Percentiles rank a stretch among this genome's conserved stretches.
phyloP scores from a whole-genome alignment of 2,888 invertebrate species.

The Philereme vetulata region DNA sequence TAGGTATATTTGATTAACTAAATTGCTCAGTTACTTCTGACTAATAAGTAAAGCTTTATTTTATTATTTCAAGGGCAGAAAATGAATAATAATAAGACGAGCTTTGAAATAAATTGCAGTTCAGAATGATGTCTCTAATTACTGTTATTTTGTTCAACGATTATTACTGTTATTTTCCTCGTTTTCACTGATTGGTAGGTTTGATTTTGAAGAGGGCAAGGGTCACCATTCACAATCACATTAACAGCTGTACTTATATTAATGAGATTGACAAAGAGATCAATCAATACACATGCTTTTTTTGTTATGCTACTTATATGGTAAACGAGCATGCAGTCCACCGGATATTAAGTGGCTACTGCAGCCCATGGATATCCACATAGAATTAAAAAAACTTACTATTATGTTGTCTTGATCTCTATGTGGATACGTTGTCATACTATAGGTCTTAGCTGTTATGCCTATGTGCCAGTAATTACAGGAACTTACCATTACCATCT shows the following conservation, averaged over 20 bases:
- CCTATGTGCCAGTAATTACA: no score
- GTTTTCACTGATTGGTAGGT: background rate
- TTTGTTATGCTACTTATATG: no score
- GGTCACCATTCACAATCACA: background rate
- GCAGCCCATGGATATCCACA: no score
- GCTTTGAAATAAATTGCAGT: slow-evolving; percentile 6
- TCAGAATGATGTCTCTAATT: slow-evolving; percentile 1
- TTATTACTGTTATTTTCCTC: background rate
- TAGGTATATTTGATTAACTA: background rate
- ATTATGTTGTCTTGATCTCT: no score
- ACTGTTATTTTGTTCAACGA: background rate
- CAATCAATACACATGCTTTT: no score
- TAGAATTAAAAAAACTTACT: no score
- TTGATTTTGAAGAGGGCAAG: background rate
- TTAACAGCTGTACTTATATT: background rate
- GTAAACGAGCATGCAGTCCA: no score
- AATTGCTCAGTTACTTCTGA: background rate
- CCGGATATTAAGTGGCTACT: no score
- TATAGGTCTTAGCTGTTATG: no score
- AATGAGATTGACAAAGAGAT: background rate
- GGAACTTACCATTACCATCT: no score
- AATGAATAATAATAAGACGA: slow-evolving; percentile 12
- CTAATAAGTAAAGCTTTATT: slow-evolving; percentile 2
- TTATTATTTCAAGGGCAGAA: slow-evolving; percentile 11
- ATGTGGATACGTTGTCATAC: no score